Evolutionary conservation across 2,113 vertebrate genomes (phyloP).

Genomic region (Apodemus sylvaticus): DNA sequence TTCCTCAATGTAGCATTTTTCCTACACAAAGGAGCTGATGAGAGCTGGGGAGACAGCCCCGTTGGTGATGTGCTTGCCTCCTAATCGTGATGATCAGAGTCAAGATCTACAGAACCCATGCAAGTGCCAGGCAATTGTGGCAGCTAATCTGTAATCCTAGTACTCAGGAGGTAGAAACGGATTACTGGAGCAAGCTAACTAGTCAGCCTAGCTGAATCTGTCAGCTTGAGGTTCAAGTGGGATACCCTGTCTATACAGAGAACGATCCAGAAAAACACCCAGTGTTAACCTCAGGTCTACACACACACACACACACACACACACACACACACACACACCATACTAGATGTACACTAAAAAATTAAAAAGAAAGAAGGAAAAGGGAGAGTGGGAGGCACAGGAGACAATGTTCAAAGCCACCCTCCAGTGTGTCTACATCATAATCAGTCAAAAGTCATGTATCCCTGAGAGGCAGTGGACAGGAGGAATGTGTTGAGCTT

Average conservation of each 20-base stretch:
- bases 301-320: neutral
- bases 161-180: neutral
- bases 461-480: too few species aligned
- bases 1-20: neutral
- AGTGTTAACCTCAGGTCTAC: neutral
- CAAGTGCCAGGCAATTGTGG: neutral
- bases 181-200: neutral
- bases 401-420: neutral
- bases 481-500: neutral
- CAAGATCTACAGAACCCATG: neutral
- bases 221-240: neutral
- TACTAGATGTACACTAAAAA: neutral
- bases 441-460: neutral
- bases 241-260: neutral
- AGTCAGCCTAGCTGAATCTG: neutral
- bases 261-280: too few species aligned
- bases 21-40: neutral
- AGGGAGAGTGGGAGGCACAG: neutral
- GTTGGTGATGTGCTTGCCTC: neutral
- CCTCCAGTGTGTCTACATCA: neutral
- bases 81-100: neutral
- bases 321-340: neutral
- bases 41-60: neutral
- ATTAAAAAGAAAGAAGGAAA: neutral
- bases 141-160: neutral